Evolutionary conservation across 1,140 invertebrate species (phyloP).

Genomic region (Aphelenchoides besseyi): DNA sequence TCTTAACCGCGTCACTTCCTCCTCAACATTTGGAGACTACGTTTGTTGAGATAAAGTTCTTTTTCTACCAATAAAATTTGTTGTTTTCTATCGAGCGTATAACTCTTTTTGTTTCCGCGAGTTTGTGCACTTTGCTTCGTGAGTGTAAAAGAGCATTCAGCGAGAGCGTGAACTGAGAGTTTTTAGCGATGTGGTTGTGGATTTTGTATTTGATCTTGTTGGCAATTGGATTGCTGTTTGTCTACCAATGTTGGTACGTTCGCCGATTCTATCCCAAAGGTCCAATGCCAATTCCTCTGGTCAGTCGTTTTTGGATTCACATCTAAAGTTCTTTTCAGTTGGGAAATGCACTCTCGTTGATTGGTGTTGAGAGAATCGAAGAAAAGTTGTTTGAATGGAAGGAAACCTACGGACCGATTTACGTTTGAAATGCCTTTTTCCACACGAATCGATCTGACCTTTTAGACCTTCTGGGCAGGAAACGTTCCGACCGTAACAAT

Average conservation of each 20-base stretch:
- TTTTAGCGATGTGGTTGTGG: constrained; percentile 1
- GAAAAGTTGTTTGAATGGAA: background rate
- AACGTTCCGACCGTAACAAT: background rate
- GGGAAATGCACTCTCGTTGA: background rate
- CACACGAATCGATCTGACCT: background rate
- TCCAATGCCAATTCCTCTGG: background rate
- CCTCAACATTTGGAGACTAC: no score
- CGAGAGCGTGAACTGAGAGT: no score
- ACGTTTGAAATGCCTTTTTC: background rate
- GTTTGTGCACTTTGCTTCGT: no score
- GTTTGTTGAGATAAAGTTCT: no score
- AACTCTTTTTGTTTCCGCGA: no score
- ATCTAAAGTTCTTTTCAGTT: no score
- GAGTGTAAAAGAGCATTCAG: no score
- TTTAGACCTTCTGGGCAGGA: background rate
- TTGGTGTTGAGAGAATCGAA: background rate
- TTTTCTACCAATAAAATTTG: no score
- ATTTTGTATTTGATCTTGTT: background rate
- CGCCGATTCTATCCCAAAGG: background rate
- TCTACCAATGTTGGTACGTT: background rate
- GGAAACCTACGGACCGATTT: background rate
- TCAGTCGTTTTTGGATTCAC: no score
- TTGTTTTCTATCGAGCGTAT: no score
- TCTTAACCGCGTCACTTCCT: no score
- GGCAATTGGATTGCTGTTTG: background rate